Evolutionary conservation across 2,888 invertebrate genomes (phyloP).

Genomic region (Lapara coniferarum): DNA sequence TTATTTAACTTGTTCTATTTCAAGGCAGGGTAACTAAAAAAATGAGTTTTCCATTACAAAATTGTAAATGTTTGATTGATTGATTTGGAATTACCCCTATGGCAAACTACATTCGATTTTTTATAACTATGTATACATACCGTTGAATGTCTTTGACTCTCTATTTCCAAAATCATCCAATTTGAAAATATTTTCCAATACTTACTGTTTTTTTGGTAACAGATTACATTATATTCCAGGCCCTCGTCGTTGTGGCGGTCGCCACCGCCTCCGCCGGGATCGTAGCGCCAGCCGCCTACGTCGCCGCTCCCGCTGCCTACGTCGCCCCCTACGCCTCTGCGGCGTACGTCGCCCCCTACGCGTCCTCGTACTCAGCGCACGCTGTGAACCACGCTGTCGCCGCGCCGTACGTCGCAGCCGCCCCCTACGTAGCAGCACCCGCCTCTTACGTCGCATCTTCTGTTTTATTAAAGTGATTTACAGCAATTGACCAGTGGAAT

Average conservation of each 20-base stretch:
- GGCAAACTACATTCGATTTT: too few species aligned
- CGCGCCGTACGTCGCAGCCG: slow-evolving; percentile 26
- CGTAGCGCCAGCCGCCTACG: slow-evolving; percentile 27
- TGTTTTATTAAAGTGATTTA: slow-evolving; percentile 25
- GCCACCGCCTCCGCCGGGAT: slow-evolving; percentile 27
- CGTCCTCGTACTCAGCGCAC: slow-evolving; percentile 31
- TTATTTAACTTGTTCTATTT: too few species aligned
- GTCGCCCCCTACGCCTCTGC: slow-evolving; percentile 30
- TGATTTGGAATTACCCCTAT: too few species aligned
- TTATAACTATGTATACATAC: too few species aligned
- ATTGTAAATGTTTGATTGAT: too few species aligned
- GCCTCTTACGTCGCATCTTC: slow-evolving; percentile 29
- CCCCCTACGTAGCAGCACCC: slow-evolving; percentile 19
- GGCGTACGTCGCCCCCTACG: slow-evolving; percentile 33
- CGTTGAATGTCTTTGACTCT: too few species aligned
- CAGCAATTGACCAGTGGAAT: neutral
- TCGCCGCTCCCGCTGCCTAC: slow-evolving; percentile 28
- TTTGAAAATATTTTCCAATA: too few species aligned
- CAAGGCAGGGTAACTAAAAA: too few species aligned
- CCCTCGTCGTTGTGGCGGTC: slow-evolving; percentile 23
- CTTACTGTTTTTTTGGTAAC: too few species aligned
- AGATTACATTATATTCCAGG: slow-evolving; percentile 4
- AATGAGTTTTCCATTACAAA: too few species aligned
- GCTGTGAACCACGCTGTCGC: slow-evolving; percentile 33
- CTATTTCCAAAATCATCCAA: too few species aligned